Conservation (phyloP, 2,888 invertebrate genomes). For the Drosophila kuntzei region DNA sequence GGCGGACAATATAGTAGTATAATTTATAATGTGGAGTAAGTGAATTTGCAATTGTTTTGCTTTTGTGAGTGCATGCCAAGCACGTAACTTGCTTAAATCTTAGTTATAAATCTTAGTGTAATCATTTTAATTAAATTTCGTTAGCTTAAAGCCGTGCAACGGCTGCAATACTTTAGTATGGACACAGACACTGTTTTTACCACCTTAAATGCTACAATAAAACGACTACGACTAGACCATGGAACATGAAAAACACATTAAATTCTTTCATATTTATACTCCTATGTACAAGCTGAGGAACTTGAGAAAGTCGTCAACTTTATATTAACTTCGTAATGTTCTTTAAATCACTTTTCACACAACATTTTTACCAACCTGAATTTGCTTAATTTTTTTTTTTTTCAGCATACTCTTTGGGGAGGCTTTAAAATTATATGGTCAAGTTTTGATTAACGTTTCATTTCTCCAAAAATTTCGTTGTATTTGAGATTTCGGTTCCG, state of each 20-base stretch:
- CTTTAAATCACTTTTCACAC: conserved; percentile 13
- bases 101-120: conserved; percentile 31
- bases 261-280: conserved; percentile 7
- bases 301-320: conserved; percentile 30
- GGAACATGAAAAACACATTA: conserved; percentile 52
- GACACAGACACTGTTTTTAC: conserved; percentile 44
- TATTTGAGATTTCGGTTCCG: background rate
- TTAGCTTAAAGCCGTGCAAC: conserved; percentile 70
- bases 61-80: conserved; percentile 17
- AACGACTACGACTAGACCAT: conserved; percentile 50
- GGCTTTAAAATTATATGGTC: conserved; percentile 12
- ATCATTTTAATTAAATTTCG: conserved; percentile 34
- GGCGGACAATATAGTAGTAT: background rate
- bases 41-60: conserved; percentile 19
- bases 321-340: conserved; percentile 17
- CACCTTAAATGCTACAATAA: conserved; percentile 1
- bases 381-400: conserved; percentile 16
- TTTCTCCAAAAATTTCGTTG: background rate
- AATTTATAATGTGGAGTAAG: conserved; percentile 15
- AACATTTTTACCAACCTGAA: background rate
- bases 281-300: conserved; percentile 39
- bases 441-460: conserved; percentile 3
- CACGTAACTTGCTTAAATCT: conserved; percentile 31
- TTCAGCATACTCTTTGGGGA: conserved; percentile 4
- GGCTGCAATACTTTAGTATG: conserved; percentile 66